Evolutionary conservation across 2,113 vertebrate genomes (phyloP), one percentile per base, ranked within the genome.

Genomic region (Sylvietta virens): DNA sequence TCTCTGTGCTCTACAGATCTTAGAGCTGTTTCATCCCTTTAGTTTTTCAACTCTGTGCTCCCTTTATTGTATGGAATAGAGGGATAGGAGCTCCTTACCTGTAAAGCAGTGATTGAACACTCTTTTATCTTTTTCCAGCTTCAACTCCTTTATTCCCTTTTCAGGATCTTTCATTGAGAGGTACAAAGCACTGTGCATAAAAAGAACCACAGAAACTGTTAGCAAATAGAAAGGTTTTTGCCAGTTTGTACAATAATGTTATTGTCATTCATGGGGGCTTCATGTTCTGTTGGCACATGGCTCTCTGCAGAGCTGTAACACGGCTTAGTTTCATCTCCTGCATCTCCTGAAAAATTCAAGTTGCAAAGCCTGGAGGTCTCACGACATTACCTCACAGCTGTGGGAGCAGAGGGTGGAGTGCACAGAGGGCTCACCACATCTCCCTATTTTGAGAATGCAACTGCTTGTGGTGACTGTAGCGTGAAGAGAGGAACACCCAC

Each of bases 91-190:
- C 16, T 73, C 39, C 85, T 96, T 97, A 99, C 99, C 99, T 53
- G 98, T 98, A 97, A 99, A 99, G 92, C 99, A 99, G 90, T 99
- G 98, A 96, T 99, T 99, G 97, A 98, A 99, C 66, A 98, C 93
- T 92, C 98, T 98, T 82, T 98, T 99, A 27, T 99, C 98, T 96
- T 99, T 99, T 97, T 99, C 99, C 74, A 99, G 92, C 72, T 98
- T 99, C 90, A 99, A 73, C 82, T 99, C 99, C 96, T 98, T 99
- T 78, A 99, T 94, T 79, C 99, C 99, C 19, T 97, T 98, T 27
- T 99, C 98, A 56, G 97, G 97, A 91, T 99, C 99, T 97, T 98
- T 99, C 99, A 99, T 99, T 53, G 98, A 96, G 44, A 97, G 61
- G 92, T 99, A 99, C 90, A 99, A 96, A 82, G 98, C 97, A 76